phyloP scores from a whole-genome alignment of 2,797 vertebrate genomes.

The Bucorvus abyssinicus region DNA sequence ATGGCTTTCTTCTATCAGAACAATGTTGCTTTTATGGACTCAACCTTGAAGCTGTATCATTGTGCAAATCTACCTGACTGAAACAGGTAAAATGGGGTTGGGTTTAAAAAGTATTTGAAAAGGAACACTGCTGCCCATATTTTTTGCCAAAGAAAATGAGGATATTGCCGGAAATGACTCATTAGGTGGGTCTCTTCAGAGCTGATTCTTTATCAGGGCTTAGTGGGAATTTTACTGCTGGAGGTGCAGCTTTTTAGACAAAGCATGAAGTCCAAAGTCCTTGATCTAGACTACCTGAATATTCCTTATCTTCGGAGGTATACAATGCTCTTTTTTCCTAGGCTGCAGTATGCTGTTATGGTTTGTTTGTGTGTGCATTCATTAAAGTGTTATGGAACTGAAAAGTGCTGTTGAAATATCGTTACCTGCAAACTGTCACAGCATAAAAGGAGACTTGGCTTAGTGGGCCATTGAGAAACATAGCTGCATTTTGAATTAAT shows the following conservation, averaged over 20 bases:
- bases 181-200: slow-evolving; percentile 16
- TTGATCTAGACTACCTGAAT: neutral
- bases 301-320: slow-evolving; percentile 24
- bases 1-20: neutral
- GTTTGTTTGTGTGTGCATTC: neutral
- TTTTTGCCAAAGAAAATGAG: neutral
- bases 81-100: neutral
- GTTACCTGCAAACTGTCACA: neutral
- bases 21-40: neutral
- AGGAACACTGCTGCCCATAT: neutral
- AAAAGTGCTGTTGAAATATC: neutral
- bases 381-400: neutral
- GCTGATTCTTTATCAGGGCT: slow-evolving; percentile 36
- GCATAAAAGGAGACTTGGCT: neutral
- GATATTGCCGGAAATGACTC: slow-evolving; percentile 41
- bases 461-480: neutral
- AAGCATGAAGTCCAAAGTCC: slow-evolving; percentile 30
- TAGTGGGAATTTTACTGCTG: slow-evolving; percentile 32
- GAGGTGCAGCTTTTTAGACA: neutral
- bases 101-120: neutral
- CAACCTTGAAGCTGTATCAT: neutral
- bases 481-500: neutral
- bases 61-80: neutral
- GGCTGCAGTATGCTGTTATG: neutral
- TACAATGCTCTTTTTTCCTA: neutral